Evolutionary conservation across 2,113 vertebrate species (phyloP).

Genomic region (Hippolais icterina): DNA sequence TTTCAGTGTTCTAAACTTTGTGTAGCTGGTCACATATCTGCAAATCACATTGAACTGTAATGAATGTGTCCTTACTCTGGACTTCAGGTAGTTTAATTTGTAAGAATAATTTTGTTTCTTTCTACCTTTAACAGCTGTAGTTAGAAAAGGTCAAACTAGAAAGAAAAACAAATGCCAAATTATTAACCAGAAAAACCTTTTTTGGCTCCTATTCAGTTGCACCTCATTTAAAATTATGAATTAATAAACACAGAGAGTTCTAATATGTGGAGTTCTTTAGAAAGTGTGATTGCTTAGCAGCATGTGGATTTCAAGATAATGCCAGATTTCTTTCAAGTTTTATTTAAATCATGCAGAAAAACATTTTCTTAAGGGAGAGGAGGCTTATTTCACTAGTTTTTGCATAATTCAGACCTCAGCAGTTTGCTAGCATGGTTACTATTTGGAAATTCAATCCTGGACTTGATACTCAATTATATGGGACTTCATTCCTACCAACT

Average conservation of each 20-base stretch:
- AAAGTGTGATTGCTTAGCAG: neutral
- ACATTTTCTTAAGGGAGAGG: neutral
- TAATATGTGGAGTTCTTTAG: neutral
- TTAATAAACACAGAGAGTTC: neutral
- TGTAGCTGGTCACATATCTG: neutral
- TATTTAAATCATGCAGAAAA: neutral
- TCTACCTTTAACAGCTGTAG: neutral
- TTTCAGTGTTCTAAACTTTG: neutral
- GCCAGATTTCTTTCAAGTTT: neutral
- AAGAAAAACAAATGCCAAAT: neutral
- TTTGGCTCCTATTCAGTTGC: neutral
- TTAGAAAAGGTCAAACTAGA: neutral
- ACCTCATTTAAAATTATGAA: neutral
- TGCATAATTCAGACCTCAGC: conserved; percentile 58
- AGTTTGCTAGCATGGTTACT: conserved; percentile 71
- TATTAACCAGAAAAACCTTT: neutral
- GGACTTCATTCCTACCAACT: conserved; percentile 87
- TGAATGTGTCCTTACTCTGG: neutral
- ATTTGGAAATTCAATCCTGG: conserved; percentile 78
- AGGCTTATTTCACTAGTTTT: conserved; percentile 45
- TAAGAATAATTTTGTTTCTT: neutral
- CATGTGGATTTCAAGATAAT: neutral
- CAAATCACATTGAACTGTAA: neutral
- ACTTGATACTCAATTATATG: conserved; percentile 83
- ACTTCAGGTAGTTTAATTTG: neutral